Evolutionary conservation across 2,888 invertebrate genomes (phyloP), one percentile per base, ranked within the genome.

Genomic region (Latheticus oryzae): DNA sequence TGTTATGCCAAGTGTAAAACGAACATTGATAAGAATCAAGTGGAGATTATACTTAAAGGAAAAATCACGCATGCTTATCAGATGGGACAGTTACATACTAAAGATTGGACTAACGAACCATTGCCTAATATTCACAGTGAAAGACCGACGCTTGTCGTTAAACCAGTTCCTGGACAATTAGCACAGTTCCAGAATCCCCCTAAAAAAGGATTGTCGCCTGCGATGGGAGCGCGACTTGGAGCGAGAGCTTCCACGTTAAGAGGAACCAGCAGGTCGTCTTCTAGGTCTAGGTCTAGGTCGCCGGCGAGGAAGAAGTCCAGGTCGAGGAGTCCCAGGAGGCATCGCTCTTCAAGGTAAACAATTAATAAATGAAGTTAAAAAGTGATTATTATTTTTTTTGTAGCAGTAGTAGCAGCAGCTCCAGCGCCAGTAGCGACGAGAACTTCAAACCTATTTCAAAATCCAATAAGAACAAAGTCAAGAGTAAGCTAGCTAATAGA

Each of bases 51-150:
- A 71, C 82, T 99, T 53, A 96, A 96, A 79, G 95, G 95, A 24
- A 93, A 96, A 80, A 90, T 98, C 61, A 95, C 94, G 45, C 88
- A 91, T 53, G 92, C 96, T 8, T 93, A 95, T 35, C 90, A 90
- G 73, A 90, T 90, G 70, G 93, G 93, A 61, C 90, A 91, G 64
- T 84, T 95, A 32, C 90, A 90, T 86, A 40, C 40, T 4, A 91
- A 94, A 73, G 93, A 98, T 81, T 99, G 99, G 99, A 90, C 90
- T 69, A 87, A 86, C 62, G 97, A 98, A 77, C 93, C 96, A 17
- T 84, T 97, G 66, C 97, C 97, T 28, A 91, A 89, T 78, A 90
- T 91, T 48, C 86, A 90, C 73, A 91, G 91, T 76, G 91, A 91
- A 76, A 83, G 89, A 23, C 86, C 87, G 78, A 85, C 82, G 62